A percentile compares a stretch with the other conserved stretches of the same genome.
phyloP scores from a whole-genome alignment of 2,797 vertebrate genomes.

The Alauda arvensis region DNA sequence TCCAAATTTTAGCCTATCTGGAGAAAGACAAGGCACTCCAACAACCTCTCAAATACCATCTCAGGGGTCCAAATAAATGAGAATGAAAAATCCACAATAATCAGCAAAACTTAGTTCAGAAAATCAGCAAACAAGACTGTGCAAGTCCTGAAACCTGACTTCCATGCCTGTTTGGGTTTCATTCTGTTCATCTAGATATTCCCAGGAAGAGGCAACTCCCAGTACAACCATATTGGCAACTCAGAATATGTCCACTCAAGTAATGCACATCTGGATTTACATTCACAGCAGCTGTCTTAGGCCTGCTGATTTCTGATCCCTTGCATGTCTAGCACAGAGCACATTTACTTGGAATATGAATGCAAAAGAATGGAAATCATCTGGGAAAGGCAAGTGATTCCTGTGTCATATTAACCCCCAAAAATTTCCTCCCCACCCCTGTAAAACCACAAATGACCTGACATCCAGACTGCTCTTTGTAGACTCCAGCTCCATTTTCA shows the following conservation, averaged over 20 bases:
- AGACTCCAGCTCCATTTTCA: not conserved
- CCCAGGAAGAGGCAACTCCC: not conserved
- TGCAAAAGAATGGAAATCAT: conserved; percentile 23
- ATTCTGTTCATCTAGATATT: not conserved
- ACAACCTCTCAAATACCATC: not conserved
- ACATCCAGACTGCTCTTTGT: not conserved
- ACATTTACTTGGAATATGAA: not conserved
- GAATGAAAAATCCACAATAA: not conserved
- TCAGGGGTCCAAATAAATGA: not conserved
- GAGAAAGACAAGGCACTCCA: not conserved
- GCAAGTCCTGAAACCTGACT: not conserved
- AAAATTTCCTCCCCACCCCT: not conserved
- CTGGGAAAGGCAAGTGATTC: not conserved
- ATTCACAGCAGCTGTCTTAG: conserved; percentile 4
- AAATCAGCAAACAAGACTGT: not conserved
- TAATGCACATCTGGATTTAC: not conserved
- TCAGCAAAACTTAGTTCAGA: not conserved
- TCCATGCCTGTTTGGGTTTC: not conserved
- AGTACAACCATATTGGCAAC: not conserved
- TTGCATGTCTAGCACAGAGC: not conserved
- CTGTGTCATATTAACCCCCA: not conserved
- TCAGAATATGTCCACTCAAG: not conserved
- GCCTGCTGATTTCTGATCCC: conserved; percentile 6
- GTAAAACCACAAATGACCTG: not conserved
- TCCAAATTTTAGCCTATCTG: not conserved